These are phyloP conservation scores for Trilocha varians DNA, from an alignment of 2,888 invertebrate species.

Conservation along the genomic window DNA sequence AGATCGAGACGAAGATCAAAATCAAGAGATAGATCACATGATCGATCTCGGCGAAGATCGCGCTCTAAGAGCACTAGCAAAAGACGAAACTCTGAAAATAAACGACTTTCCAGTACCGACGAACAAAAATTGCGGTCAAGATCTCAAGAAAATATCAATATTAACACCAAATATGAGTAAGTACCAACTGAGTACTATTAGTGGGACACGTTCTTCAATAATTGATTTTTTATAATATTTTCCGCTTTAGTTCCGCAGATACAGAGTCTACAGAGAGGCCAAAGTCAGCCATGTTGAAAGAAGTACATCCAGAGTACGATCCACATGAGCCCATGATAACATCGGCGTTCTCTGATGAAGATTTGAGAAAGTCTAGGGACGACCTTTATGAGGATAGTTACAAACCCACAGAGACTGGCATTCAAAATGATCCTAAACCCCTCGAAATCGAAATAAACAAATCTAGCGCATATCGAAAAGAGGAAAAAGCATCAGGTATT, in stretches of 20 bases:
- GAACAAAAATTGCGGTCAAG: slow-evolving; percentile 44
- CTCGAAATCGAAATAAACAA: slow-evolving; percentile 37
- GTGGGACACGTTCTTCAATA: not conserved
- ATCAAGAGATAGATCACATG: slow-evolving; percentile 28
- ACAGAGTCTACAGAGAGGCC: slow-evolving; percentile 62
- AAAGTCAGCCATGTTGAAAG: slow-evolving; percentile 62
- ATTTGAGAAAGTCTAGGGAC: slow-evolving; percentile 55
- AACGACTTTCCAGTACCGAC: slow-evolving; percentile 32
- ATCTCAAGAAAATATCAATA: slow-evolving; percentile 49
- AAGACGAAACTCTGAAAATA: slow-evolving; percentile 25
- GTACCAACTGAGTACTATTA: too few relatives aligned
- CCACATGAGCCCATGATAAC: slow-evolving; percentile 69
- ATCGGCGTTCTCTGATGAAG: slow-evolving; percentile 64
- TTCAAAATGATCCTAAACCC: slow-evolving; percentile 45
- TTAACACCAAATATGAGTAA: slow-evolving; percentile 58
- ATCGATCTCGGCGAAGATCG: slow-evolving; percentile 28
- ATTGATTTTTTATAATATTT: not conserved
- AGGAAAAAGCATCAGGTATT: slow-evolving; percentile 48
- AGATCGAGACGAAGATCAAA: slow-evolving; percentile 38
- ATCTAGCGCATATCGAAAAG: slow-evolving; percentile 30
- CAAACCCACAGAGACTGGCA: slow-evolving; percentile 41
- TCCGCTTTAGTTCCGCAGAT: slow-evolving; percentile 50
- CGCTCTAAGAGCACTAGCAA: slow-evolving; percentile 23
- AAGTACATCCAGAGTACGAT: slow-evolving; percentile 61
- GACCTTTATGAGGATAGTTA: slow-evolving; percentile 54